Conservation (phyloP, 2,888 invertebrate species). For the Drosophila peninsularis region DNA sequence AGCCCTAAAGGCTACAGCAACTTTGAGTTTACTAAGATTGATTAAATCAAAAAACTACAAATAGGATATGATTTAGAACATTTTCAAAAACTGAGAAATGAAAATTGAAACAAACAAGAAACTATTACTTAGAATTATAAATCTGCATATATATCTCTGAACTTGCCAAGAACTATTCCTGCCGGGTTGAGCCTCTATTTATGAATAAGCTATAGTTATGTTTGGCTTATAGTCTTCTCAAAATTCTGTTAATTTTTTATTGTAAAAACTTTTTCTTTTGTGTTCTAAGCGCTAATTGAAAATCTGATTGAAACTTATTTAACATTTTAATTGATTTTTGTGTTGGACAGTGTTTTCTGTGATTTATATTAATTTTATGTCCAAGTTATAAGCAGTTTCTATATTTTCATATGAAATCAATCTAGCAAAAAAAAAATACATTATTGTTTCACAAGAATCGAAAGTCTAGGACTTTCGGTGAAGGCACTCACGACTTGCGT, state of each 20-base stretch:
- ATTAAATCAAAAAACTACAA: neutral
- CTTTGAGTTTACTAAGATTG: neutral
- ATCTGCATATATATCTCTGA: neutral
- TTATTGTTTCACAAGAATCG: neutral
- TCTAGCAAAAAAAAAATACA: no score
- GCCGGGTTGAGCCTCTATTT: neutral
- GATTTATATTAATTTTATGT: no score
- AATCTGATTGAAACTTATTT: no score
- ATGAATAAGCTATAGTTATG: neutral
- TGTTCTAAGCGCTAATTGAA: no score
- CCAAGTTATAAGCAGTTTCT: no score
- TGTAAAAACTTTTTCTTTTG: neutral
- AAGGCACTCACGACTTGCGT: no score
- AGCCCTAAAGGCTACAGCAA: neutral
- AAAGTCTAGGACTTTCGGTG: neutral
- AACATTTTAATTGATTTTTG: no score
- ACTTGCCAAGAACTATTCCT: neutral
- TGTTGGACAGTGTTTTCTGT: no score
- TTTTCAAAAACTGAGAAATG: no score
- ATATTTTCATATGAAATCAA: no score
- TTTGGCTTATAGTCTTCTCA: no score
- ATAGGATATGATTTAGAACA: neutral
- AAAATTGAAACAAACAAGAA: neutral
- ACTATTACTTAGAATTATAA: neutral
- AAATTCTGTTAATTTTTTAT: neutral